Base-by-base conservation (phyloP, 2,888 invertebrate species). In the Diaphora mendica region DNA sequence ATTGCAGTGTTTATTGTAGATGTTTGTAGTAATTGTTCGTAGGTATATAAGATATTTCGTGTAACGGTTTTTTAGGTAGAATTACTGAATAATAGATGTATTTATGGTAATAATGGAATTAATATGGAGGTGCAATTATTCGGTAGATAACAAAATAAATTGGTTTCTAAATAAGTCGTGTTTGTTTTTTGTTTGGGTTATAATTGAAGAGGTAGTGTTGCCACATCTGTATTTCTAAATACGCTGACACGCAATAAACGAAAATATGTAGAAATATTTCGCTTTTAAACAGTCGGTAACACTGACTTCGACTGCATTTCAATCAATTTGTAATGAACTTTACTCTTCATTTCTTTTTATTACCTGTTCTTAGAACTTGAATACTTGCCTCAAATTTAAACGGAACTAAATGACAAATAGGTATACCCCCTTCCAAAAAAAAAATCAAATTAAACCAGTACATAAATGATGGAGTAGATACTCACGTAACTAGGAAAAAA, bases 1-100 rank as follows among this genome's bases (percentile, higher is more conserved):
- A 84, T 82, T 77, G 76, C 67, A 42, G 35, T 77, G 42, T 76
- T 74, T 74, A 55, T 76, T 73, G 66, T 74, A 17, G 71, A 55
- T 62, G 65, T 72, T 72, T 59, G 11, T 44, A 33, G 66, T 59
- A 70, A 48, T 71, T 74, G 33, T 73, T 62, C 67, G 70, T 73
- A 68, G 30, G n/a, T 64, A 70, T 70, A 48, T 64, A 64, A 33
- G 11, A 70, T 64, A 48, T 64, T 68, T 68, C 20, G 70, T 48
- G 33, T 70, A 70, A 48, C 35, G 23, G 64, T 64, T 64, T 70
- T 48, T 51, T 51, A 51, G 51, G 51, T 15, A 23, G 33, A 42
- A 64, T 64, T 64, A 64, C 69, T 42, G 26, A 59, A 42, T 69
- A 69, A 69, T 69, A 42, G 59, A 35, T 44, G 68, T 55, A 39